A percentile compares a stretch with the other conserved stretches of the same genome.
Conservation (phyloP, 2,888 invertebrate species). For the Gisinianus flammeolus region DNA sequence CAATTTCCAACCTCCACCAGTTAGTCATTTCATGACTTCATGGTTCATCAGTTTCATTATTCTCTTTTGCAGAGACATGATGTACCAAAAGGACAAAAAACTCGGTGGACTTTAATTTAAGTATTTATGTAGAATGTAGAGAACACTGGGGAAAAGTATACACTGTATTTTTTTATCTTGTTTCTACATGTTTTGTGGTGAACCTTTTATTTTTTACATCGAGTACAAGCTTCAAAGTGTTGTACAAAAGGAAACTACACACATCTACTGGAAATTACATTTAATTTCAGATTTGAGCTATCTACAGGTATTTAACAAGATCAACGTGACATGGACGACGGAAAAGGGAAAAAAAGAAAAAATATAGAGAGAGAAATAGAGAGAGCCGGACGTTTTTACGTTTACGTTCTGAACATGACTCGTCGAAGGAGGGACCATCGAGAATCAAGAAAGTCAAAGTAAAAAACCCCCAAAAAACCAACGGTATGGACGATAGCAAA, state of each 20-base stretch:
- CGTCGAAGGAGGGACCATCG: not conserved
- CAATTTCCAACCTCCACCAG: slow-evolving; percentile 15
- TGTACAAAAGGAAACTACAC: not conserved
- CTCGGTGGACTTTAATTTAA: not conserved
- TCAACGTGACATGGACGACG: slow-evolving; percentile 51
- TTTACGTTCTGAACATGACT: slow-evolving; percentile 12
- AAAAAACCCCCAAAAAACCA: slow-evolving; percentile 1
- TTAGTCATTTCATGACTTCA: slow-evolving; percentile 1
- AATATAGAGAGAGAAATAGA: not conserved
- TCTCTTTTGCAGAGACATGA: not conserved
- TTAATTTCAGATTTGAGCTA: slow-evolving; percentile 44
- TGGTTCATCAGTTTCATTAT: slow-evolving; percentile 4
- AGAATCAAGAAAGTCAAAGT: not conserved
- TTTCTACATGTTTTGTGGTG: not conserved
- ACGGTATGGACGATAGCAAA: not conserved
- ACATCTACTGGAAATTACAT: slow-evolving; percentile 30
- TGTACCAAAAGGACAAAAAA: not conserved
- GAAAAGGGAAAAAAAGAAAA: not conserved
- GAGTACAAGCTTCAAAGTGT: not conserved
- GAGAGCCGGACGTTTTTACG: not conserved
- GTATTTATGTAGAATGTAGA: not conserved
- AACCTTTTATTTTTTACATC: not conserved
- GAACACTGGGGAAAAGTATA: not conserved
- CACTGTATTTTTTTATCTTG: not conserved
- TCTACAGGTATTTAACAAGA: slow-evolving; percentile 57